A percentile compares a stretch with the other conserved stretches of the same genome.
phyloP scores from a whole-genome alignment of 2,888 invertebrate species.

The Calliopum simillimum region DNA sequence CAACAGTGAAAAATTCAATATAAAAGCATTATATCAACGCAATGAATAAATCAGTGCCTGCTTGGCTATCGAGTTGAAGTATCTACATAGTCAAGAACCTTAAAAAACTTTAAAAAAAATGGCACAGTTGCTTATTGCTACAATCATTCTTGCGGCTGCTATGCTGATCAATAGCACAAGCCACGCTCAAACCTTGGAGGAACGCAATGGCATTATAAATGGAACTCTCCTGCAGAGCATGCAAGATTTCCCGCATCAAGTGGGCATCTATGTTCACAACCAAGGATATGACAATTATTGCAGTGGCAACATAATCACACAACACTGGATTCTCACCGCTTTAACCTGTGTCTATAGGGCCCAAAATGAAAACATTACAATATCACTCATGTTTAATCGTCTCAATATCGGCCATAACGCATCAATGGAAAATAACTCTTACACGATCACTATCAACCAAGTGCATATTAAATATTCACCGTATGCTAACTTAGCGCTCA shows the following conservation, averaged over 20 bases:
- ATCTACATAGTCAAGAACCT: no score
- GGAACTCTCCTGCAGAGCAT: slow-evolving; percentile 22
- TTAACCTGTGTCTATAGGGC: slow-evolving; percentile 33
- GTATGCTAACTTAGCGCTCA: slow-evolving; percentile 39
- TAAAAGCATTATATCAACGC: no score
- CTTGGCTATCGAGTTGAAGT: no score
- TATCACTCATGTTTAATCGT: slow-evolving; percentile 40
- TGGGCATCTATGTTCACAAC: slow-evolving; percentile 28
- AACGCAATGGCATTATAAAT: slow-evolving; percentile 32
- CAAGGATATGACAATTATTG: slow-evolving; percentile 28
- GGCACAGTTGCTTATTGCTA: background rate
- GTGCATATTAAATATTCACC: slow-evolving; percentile 30
- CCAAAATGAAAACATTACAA: slow-evolving; percentile 6
- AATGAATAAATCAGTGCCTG: no score
- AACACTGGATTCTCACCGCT: slow-evolving; percentile 43
- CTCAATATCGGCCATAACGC: slow-evolving; percentile 33
- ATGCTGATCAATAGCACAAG: background rate
- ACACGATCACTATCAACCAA: slow-evolving; percentile 38
- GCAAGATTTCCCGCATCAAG: slow-evolving; percentile 37
- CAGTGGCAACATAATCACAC: slow-evolving; percentile 43
- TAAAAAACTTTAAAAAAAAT: no score
- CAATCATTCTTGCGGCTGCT: background rate
- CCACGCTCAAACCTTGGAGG: slow-evolving; percentile 4
- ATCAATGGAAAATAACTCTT: slow-evolving; percentile 24
- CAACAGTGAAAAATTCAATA: no score